Evolutionary conservation across 2,888 invertebrate species (phyloP).

Genomic region (Drosophila mimica): DNA sequence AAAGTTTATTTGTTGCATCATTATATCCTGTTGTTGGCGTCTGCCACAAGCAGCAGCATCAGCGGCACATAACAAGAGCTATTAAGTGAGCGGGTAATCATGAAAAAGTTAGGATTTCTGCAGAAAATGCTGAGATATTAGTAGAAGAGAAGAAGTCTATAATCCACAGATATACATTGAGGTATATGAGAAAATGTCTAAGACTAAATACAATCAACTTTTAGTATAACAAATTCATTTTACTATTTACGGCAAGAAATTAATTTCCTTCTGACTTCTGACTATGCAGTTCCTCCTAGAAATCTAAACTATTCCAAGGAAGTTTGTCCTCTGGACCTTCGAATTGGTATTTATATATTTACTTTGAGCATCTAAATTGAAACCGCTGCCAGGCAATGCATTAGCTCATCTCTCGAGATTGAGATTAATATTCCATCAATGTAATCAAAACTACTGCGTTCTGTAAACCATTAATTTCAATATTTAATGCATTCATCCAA

Average conservation of each 20-base stretch:
- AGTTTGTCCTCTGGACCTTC: background rate
- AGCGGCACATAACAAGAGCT: slow-evolving; percentile 29
- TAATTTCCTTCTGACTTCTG: background rate
- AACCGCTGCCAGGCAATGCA: no score
- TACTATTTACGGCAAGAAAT: no score
- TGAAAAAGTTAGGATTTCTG: slow-evolving; percentile 13
- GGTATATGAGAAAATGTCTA: background rate
- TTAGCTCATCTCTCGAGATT: background rate
- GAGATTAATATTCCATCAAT: background rate
- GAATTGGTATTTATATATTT: no score
- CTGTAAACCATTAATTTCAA: slow-evolving; percentile 54
- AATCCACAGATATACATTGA: background rate
- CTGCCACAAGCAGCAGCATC: slow-evolving; percentile 49
- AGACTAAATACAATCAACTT: background rate
- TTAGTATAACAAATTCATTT: background rate
- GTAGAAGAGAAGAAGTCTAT: slow-evolving; percentile 5
- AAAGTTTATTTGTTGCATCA: slow-evolving; percentile 67
- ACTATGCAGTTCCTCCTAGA: background rate
- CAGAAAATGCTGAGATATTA: background rate
- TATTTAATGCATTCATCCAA: slow-evolving; percentile 59
- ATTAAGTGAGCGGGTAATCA: background rate
- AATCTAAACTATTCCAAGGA: background rate
- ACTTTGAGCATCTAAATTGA: background rate
- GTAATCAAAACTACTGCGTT: background rate
- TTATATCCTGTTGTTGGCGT: slow-evolving; percentile 51